A percentile compares a stretch with the other conserved stretches of the same genome.
These are phyloP conservation scores for Antheraea yamamai DNA, from an alignment of 2,888 invertebrate genomes.

Conservation along the genomic window DNA sequence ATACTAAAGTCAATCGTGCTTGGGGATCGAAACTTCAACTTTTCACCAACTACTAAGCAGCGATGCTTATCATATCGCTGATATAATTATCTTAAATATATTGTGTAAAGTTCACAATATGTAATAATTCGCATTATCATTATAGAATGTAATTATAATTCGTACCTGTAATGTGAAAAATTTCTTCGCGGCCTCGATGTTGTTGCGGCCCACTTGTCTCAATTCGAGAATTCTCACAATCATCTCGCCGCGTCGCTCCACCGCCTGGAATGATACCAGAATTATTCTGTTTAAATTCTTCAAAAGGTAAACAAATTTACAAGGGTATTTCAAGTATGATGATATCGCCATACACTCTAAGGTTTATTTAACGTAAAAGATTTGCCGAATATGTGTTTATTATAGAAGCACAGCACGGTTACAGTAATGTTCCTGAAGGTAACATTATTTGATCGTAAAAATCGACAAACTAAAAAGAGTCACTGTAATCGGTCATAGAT, in stretches of 20 bases:
- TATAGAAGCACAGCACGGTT: no score
- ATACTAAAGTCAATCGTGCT: no score
- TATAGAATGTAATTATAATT: constrained; percentile 18
- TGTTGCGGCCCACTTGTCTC: constrained; percentile 92
- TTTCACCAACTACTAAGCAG: no score
- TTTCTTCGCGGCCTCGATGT: constrained; percentile 93
- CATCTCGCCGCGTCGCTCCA: constrained; percentile 97
- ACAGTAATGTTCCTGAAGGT: no score
- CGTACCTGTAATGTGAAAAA: constrained; percentile 90
- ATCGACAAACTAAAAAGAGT: no score
- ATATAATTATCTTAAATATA: no score
- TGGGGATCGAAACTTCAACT: no score
- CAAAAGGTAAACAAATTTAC: not conserved
- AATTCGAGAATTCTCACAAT: constrained; percentile 95
- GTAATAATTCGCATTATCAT: no score
- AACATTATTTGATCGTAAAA: no score
- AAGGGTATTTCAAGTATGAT: not conserved
- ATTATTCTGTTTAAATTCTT: constrained; percentile 8
- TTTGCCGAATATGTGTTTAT: not conserved
- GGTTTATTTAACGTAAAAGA: not conserved
- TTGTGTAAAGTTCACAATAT: no score
- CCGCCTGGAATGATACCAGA: constrained; percentile 79
- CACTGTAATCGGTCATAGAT: no score
- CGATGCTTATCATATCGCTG: no score
- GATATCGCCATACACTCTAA: not conserved